Evolutionary conservation across 2,113 vertebrate genomes (phyloP), one percentile per base, ranked within the genome.

Genomic region (Lamprotornis superbus): DNA sequence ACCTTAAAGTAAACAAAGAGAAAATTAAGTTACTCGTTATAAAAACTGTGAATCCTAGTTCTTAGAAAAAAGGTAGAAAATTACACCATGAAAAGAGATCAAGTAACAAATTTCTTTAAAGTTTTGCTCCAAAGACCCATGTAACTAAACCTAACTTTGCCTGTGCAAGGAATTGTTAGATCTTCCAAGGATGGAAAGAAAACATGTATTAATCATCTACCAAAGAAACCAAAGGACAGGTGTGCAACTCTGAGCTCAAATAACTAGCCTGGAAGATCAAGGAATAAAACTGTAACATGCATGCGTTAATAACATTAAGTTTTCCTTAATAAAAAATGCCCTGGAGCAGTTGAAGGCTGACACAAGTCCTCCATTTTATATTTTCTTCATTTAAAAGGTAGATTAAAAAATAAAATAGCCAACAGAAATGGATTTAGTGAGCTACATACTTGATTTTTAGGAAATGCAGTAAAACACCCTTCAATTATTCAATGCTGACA

Each of bases 181-280:
- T 53, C 39, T 71, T 85, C 27, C 87, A 95, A 77, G n/a, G 23
- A 88, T 12, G 17, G 53, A 73, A 90, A 90, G 90, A 87, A 22
- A 0, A 0, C 49, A 25, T 7, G 16, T 73, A 82, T 94, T 90
- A 93, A 95, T 90, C 73, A 95, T 27, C 20, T 74, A 85, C 78
- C 93, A 96, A 2, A 80, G 55, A 94, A 97, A 93, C 80, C 73
- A 90, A 95, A 95, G 81, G 89, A 94, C 87, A 95, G 94, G 82
- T 88, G 84, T 87, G 87, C 74, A 93, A 70, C 50, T 78, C 60
- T 60, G 67, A 95, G 71, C 44, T 87, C 68, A 91, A 83, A 84
- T 73, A 85, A 80, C 63, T 15, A 88, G 33, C 39, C 46, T 57
- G 35, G 71, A 87, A 94, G 79, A 96, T 95, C 87, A 96, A 95